phyloP scores from a whole-genome alignment of 2,888 invertebrate genomes.

The Rotaria magnacalcarata region DNA sequence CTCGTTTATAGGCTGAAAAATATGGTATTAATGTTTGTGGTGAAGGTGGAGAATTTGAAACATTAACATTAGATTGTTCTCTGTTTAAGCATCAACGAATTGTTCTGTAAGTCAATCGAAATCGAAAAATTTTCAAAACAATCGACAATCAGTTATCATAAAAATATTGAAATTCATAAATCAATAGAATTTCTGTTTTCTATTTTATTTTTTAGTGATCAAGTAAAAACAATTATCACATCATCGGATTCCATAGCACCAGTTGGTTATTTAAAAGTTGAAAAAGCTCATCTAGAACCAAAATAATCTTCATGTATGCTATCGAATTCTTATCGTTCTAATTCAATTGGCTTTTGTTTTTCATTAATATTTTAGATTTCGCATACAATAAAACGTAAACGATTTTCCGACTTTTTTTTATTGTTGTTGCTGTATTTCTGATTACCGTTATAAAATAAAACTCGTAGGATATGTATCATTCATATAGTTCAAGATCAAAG shows the following conservation, averaged over 20 bases:
- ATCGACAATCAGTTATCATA: too few relatives aligned
- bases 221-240: conserved; percentile 76
- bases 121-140: neutral
- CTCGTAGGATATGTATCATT: neutral
- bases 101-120: neutral
- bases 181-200: too few relatives aligned
- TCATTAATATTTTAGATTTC: neutral
- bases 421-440: neutral
- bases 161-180: too few relatives aligned
- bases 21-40: conserved; percentile 92
- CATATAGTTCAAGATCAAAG: conserved; percentile 1
- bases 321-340: neutral
- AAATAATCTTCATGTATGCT: neutral
- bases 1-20: conserved; percentile 69
- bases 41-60: conserved; percentile 98
- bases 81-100: conserved; percentile 66
- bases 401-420: too few relatives aligned
- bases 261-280: conserved; percentile 85
- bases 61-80: conserved; percentile 92
- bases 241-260: conserved; percentile 87
- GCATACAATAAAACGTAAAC: neutral
- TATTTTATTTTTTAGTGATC: conserved; percentile 50
- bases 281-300: conserved; percentile 50
- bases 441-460: neutral
- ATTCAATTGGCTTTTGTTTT: neutral